These are phyloP conservation scores for Microctonus hyperodae DNA, from an alignment of 2,888 invertebrate species.

Conservation along the genomic window DNA sequence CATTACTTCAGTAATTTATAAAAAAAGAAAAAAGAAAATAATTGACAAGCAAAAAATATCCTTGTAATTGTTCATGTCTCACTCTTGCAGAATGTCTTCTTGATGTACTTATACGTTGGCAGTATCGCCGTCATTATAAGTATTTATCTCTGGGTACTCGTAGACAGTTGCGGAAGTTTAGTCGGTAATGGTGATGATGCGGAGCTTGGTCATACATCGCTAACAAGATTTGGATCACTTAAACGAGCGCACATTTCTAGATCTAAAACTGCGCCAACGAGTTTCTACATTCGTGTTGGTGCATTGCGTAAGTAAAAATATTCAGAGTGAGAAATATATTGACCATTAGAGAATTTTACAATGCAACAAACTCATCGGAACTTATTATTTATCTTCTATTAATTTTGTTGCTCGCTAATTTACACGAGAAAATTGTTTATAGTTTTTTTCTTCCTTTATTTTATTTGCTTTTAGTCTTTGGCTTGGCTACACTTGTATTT, in stretches of 20 bases:
- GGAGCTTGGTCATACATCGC: slow-evolving; percentile 62
- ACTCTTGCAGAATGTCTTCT: slow-evolving; percentile 62
- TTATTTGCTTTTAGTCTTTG: slow-evolving; percentile 63
- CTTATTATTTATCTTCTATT: too few relatives aligned
- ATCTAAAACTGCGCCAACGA: slow-evolving; percentile 64
- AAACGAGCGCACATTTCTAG: slow-evolving; percentile 66
- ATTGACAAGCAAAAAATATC: neutral
- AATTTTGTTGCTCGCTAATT: too few relatives aligned
- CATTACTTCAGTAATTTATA: neutral
- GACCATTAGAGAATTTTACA: too few relatives aligned
- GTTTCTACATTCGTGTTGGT: slow-evolving; percentile 66
- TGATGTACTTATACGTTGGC: slow-evolving; percentile 67
- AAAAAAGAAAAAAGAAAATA: neutral
- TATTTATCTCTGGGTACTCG: slow-evolving; percentile 66
- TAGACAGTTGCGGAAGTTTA: slow-evolving; percentile 65
- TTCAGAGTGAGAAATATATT: too few relatives aligned
- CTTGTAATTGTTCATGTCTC: neutral
- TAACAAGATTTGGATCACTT: slow-evolving; percentile 65
- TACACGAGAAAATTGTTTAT: too few relatives aligned
- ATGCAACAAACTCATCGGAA: slow-evolving; percentile 15
- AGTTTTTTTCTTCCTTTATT: slow-evolving; percentile 4
- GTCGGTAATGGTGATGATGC: slow-evolving; percentile 58
- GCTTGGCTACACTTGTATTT: slow-evolving; percentile 66
- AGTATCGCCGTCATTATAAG: slow-evolving; percentile 66
- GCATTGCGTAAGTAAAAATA: slow-evolving; percentile 63